These are phyloP conservation scores for Myotis daubentonii DNA, from an alignment of 2,797 vertebrate genomes.

Conservation along the genomic window DNA sequence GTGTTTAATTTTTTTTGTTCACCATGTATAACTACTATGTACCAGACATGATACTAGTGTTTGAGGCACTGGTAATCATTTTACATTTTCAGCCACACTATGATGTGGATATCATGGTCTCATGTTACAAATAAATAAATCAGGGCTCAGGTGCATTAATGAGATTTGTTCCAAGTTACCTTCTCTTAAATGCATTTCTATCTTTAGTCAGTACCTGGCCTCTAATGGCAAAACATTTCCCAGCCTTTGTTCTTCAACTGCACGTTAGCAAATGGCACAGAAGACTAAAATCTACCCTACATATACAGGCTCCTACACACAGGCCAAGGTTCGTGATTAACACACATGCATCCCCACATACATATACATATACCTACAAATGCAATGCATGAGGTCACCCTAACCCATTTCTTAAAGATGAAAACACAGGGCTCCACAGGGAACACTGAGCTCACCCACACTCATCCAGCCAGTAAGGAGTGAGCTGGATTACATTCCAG, in stretches of 20 bases:
- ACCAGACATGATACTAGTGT: neutral
- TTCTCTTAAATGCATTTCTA: neutral
- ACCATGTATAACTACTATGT: neutral
- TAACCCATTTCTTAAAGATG: neutral
- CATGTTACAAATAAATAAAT: neutral
- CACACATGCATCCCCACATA: neutral
- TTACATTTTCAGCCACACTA: neutral
- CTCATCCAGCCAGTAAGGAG: neutral
- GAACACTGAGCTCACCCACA: neutral
- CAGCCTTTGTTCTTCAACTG: neutral
- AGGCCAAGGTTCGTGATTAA: neutral
- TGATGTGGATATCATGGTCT: neutral
- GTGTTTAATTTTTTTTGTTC: neutral
- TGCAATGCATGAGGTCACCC: neutral
- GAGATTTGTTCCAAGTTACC: neutral
- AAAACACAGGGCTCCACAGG: neutral
- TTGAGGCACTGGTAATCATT: neutral
- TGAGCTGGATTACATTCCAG: neutral
- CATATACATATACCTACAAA: neutral
- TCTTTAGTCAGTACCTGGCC: neutral
- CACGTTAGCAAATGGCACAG: neutral
- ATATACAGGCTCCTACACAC: neutral
- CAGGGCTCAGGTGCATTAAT: neutral
- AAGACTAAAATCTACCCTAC: neutral
- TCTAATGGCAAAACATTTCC: neutral